Base-by-base conservation (phyloP, 2,113 vertebrate genomes). In the Origma solitaria region DNA sequence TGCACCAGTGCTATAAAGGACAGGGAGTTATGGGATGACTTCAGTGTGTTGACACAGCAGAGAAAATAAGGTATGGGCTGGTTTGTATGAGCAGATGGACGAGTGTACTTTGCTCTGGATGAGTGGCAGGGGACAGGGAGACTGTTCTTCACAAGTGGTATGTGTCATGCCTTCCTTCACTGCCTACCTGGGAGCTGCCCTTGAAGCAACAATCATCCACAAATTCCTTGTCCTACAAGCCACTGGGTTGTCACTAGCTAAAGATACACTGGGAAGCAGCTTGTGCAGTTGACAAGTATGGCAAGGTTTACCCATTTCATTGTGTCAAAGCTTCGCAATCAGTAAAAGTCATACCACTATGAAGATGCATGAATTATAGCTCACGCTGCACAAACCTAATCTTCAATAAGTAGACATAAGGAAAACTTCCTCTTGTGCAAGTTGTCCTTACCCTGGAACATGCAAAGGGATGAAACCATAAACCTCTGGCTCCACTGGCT, bases 251-350 rank as follows among this genome's bases (percentile, higher is more conserved):
- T 70, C 51, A 40, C 24, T 77, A 83, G 24, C 33, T 84, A 37
- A 61, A 85, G 53, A 18, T 33, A 24, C 11, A 20, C 20, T 51
- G 27, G 21, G 58, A 68, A 91, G 24, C 42, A 72, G 33, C 28
- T 79, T 28, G 9, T 1, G 6, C 19, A 50, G 10, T 11, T 33
- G 18, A 54, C 0, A 1, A 54, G 38, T 27, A 19, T 45, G 45
- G n/a, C 40, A 65, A 30, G 3, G 24, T 51, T 85, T 69, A 35
- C 9, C 35, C 53, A 9, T 82, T 72, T 65, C 30, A 11, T 17
- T n/a, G 40, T 82, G 42, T 69, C 40, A 82, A 92, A 65, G 3
- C 24, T 68, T 71, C 2, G 1, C 13, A 37, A 35, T 62, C 21
- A 45, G 57, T 53, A 72, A 61, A 81, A 73, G 15, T 37, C 54